Percentiles rank a stretch among this genome's conserved stretches.
These are phyloP conservation scores for Eupithecia subfuscata DNA, from an alignment of 2,888 invertebrate genomes.

Conservation along the genomic window DNA sequence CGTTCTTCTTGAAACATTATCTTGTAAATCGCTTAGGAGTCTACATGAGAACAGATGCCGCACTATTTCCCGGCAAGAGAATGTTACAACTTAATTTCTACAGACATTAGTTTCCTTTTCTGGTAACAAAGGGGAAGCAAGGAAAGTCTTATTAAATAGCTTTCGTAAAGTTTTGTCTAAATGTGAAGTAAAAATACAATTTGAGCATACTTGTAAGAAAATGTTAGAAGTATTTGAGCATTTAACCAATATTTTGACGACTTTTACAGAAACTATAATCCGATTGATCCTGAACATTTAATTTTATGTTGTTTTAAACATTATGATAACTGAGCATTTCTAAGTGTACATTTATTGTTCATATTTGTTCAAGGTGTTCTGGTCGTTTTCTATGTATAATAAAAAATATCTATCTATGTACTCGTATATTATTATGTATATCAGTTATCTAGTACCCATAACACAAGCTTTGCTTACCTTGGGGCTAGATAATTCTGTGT, in stretches of 20 bases:
- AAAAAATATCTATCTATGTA: too few relatives aligned
- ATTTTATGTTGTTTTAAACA: too few relatives aligned
- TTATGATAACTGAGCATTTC: too few relatives aligned
- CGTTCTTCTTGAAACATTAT: slow-evolving; percentile 43
- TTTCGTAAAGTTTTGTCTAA: slow-evolving; percentile 7
- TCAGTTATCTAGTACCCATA: too few relatives aligned
- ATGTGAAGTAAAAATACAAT: neutral
- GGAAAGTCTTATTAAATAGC: slow-evolving; percentile 24
- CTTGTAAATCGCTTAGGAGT: slow-evolving; percentile 54
- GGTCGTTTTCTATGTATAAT: too few relatives aligned
- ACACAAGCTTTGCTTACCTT: too few relatives aligned
- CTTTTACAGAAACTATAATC: neutral
- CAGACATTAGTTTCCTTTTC: slow-evolving; percentile 50
- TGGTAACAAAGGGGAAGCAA: slow-evolving; percentile 25
- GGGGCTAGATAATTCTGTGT: too few relatives aligned
- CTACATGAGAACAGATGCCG: slow-evolving; percentile 49
- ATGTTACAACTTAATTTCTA: slow-evolving; percentile 63
- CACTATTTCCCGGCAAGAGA: slow-evolving; percentile 55
- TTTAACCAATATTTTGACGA: too few relatives aligned
- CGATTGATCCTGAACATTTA: neutral
- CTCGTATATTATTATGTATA: too few relatives aligned
- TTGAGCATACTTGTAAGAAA: neutral
- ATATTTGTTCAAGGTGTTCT: too few relatives aligned
- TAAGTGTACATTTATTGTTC: too few relatives aligned
- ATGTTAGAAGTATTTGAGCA: neutral